Base-by-base conservation (phyloP, 2,797 vertebrate genomes). In the Propithecus deckenii region DNA sequence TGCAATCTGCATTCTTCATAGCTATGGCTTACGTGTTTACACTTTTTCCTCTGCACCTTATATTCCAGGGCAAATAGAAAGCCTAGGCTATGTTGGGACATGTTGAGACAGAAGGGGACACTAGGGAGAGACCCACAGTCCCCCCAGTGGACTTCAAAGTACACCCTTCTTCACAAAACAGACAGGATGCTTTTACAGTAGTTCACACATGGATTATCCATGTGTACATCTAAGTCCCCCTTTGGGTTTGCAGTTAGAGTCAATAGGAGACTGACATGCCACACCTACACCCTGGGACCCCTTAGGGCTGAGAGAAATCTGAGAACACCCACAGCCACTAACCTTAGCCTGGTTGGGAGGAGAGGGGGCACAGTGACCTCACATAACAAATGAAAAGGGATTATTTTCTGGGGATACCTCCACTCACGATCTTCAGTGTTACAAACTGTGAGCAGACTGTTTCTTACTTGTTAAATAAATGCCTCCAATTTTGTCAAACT, bases 1-100 rank as follows among this genome's bases (percentile, higher is more conserved):
- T 92, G 89, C 65, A 71, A 57, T 85, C 32, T 91, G 30, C 35
- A 43, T n/a, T 63, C 43, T 95, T 93, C 79, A 75, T 86, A 86
- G 38, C 50, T 41, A 91, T 76, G 67, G 76, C 78, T 93, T 94
- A 38, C 15, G 8, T 86, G 32, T 94, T 95, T 91, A 78, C 2
- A 67, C n/a, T 86, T 61, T 84, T 96, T 72, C 75, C 14, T 96
- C 87, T 91, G 30, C 13, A 61, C 72, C 48, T 55, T 35, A 86
- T 91, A 74, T 80, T 89, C 18, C 28, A 69, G 50, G 48, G 20
- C 7, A 89, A 95, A 86, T 59, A 61, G 30, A 84, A 94, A 95
- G 52, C n/a, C 55, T 30, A 65, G 61, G 30, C 38, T 30, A 50
- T 28, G 35, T 59, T 90, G 55, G 38, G 43, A 35, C 61, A 88